These are phyloP conservation scores for Apis dorsata DNA, from an alignment of 1,140 invertebrate species.

Conservation along the genomic window DNA sequence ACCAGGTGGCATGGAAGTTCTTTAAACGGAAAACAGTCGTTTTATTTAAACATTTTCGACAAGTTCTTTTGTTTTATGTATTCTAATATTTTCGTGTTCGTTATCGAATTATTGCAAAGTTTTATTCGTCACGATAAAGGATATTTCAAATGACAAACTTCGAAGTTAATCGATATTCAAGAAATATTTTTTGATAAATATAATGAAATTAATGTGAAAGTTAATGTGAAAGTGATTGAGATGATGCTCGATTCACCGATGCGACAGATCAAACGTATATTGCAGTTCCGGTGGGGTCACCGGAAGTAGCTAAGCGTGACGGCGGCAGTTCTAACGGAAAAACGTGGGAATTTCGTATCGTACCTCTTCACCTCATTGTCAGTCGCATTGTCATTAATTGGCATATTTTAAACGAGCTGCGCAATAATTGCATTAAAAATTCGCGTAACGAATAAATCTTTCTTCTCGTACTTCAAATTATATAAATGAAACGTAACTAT, in stretches of 20 bases:
- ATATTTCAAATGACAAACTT: too few relatives aligned
- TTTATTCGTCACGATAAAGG: too few relatives aligned
- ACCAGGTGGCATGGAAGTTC: slow-evolving; percentile 55
- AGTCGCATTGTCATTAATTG: slow-evolving; percentile 33
- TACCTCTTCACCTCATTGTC: neutral
- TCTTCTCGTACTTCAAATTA: neutral
- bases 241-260: slow-evolving; percentile 4
- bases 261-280: slow-evolving; percentile 67
- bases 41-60: neutral
- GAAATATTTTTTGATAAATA: too few relatives aligned
- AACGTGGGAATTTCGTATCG: slow-evolving; percentile 76
- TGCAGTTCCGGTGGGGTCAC: slow-evolving; percentile 77
- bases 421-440: slow-evolving; percentile 26
- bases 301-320: slow-evolving; percentile 76
- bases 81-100: too few relatives aligned
- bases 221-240: neutral
- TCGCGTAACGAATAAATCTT: neutral
- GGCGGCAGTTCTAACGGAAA: slow-evolving; percentile 77
- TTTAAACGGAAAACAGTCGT: neutral
- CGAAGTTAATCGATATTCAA: too few relatives aligned
- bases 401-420: slow-evolving; percentile 14
- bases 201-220: too few relatives aligned
- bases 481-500: neutral
- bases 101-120: too few relatives aligned
- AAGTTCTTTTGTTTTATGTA: neutral